Percentiles rank a stretch among this genome's conserved stretches.
Conservation (phyloP, 2,888 invertebrate species). For the Adelognathus sp. region DNA sequence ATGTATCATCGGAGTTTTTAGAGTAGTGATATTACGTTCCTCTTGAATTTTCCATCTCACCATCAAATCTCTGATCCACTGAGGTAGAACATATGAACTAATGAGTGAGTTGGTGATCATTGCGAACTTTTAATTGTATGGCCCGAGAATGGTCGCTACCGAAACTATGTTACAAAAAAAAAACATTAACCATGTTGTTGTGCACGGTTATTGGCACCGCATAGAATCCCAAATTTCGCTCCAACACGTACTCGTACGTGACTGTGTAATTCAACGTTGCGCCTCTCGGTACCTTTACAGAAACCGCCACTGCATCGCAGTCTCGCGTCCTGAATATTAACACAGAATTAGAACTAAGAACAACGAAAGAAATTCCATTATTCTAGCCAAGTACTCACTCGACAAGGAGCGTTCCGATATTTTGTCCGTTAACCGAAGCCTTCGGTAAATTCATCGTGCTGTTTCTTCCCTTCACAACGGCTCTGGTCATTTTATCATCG, state of each 20-base stretch:
- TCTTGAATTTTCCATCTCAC: constrained; percentile 44
- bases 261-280: constrained; percentile 18
- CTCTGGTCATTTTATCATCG: not conserved
- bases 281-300: not conserved
- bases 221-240: constrained; percentile 34
- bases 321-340: constrained; percentile 28
- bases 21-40: constrained; percentile 21
- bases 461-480: constrained; percentile 3
- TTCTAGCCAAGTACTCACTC: constrained; percentile 25
- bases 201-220: constrained; percentile 25
- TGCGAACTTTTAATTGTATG: too few species aligned
- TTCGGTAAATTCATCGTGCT: not conserved
- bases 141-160: not conserved
- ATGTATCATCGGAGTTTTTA: constrained; percentile 31
- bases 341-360: too few species aligned
- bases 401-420: constrained; percentile 34
- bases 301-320: constrained; percentile 22
- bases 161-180: too few species aligned
- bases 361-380: too few species aligned
- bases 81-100: not conserved
- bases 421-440: not conserved
- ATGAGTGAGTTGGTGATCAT: not conserved
- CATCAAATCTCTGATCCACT: constrained; percentile 30
- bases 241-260: constrained; percentile 39
- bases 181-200: constrained; percentile 24